These are phyloP conservation scores for Acanthornis magna DNA, from an alignment of 2,797 vertebrate species.

Conservation along the genomic window DNA sequence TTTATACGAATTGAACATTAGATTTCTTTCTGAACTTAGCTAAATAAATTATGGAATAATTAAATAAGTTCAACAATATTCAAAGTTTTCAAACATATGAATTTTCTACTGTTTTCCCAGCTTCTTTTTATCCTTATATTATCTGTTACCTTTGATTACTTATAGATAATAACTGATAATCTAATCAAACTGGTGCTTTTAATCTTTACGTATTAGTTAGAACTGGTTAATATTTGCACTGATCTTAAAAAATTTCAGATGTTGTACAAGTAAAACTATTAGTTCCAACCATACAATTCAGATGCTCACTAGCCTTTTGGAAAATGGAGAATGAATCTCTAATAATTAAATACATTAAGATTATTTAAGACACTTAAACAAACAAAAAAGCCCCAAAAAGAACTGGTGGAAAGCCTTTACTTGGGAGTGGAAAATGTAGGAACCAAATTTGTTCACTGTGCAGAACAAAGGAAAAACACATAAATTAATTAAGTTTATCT, in stretches of 20 bases:
- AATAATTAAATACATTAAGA: not conserved
- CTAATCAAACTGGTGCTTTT: not conserved
- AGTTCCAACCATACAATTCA: not conserved
- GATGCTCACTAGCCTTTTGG: not conserved
- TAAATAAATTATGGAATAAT: conserved; percentile 15
- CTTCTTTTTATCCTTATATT: not conserved
- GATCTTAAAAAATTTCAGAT: not conserved
- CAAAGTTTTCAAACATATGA: not conserved
- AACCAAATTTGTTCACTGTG: not conserved
- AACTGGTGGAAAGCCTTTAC: not conserved
- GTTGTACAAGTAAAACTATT: not conserved
- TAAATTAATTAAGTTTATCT: not conserved
- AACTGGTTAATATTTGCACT: not conserved
- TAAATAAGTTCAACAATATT: not conserved
- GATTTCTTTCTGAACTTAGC: not conserved
- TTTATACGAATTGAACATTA: not conserved
- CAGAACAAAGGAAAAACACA: not conserved
- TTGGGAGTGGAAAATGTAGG: not conserved
- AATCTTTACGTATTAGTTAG: not conserved
- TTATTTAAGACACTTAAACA: not conserved
- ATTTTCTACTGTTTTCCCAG: not conserved
- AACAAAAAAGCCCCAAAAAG: fast-evolving
- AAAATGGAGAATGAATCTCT: not conserved
- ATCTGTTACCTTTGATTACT: not conserved
- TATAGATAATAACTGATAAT: not conserved